These are phyloP conservation scores for Drosophila truncata DNA, from an alignment of 1,140 invertebrate genomes.

Conservation along the genomic window DNA sequence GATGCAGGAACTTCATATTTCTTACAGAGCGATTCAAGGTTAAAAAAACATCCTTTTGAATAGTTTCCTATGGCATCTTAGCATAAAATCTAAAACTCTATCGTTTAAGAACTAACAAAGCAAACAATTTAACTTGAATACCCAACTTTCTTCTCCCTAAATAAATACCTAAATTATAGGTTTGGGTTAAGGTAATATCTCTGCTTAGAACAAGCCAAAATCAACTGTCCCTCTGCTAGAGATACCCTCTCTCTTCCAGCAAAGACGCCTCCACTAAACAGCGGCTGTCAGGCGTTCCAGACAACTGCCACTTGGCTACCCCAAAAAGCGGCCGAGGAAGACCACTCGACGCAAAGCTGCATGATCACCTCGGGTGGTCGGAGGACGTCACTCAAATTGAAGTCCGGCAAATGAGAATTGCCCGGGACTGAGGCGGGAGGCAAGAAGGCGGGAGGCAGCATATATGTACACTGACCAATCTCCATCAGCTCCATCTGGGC, in stretches of 20 bases:
- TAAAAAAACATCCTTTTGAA: neutral
- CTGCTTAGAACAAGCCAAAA: conserved; percentile 35
- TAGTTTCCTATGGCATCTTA: neutral
- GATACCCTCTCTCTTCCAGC: neutral
- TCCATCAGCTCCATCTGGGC: conserved; percentile 37
- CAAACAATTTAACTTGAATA: neutral
- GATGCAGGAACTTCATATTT: neutral
- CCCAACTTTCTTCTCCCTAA: neutral
- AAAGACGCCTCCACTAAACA: conserved; percentile 21
- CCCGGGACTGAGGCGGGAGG: neutral
- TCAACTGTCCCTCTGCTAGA: neutral
- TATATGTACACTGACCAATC: conserved; percentile 44
- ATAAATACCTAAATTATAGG: conserved; percentile 4
- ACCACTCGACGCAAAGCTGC: conserved; percentile 11
- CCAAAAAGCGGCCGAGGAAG: conserved; percentile 26
- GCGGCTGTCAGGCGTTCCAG: conserved; percentile 44
- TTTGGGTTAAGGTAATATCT: conserved; percentile 24
- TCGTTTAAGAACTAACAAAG: neutral
- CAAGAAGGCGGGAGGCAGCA: neutral
- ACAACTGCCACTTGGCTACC: conserved; percentile 65
- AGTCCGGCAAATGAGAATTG: conserved; percentile 79
- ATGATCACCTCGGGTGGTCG: conserved; percentile 69
- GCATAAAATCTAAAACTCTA: neutral
- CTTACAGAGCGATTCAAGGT: neutral
- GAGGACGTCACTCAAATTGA: conserved; percentile 81